Base-by-base conservation (phyloP, 2,113 vertebrate species). In the Oostethus manadensis region DNA sequence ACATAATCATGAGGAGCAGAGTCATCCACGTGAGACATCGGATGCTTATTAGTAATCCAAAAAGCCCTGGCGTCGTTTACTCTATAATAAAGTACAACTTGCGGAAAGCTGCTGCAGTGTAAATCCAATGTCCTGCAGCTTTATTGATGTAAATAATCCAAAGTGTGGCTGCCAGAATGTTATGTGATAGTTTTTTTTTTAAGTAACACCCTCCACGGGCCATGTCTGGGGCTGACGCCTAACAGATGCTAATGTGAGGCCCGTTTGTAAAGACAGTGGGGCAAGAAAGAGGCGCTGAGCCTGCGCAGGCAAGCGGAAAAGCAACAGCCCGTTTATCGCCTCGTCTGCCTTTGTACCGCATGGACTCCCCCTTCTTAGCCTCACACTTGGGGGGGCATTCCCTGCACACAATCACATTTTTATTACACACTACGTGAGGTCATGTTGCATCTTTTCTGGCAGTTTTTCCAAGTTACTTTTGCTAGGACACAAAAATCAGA, bases 241-340 rank as follows among this genome's bases (percentile, higher is more conserved):
- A 81, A 83, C 85, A 85, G 78, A 89, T 86, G 86, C 86, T 88
- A 87, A 87, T 84, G 72, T 83, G 84, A 74, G 80, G 74, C 86
- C 38, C 77, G 77, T 45, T 79, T 77, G 80, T n/a, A 80, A 80
- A 81, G 78, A 79, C 70, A 63, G 60, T 7, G 64, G 75, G 63
- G 15, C 2, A 46, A 46, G 18, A 57, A 70, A 8, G 48, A 50
- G 13, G 73, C 77, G 83, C 86, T 84, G 77, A 85, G 69, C 57
- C 67, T 70, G 82, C 0, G 77, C 81, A 76, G 63, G 80, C 71
- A 73, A 75, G 82, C 66, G 68, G 77, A 89, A 85, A 84, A 74
- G 81, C 78, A 75, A 80, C 81, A 86, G 83, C 72, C 82, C 84
- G 82, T 83, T 86, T 88, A 83, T 76, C 67, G 62, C 67, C 62